phyloP scores from a whole-genome alignment of 2,797 vertebrate genomes.

The Pangasius larnaudii region DNA sequence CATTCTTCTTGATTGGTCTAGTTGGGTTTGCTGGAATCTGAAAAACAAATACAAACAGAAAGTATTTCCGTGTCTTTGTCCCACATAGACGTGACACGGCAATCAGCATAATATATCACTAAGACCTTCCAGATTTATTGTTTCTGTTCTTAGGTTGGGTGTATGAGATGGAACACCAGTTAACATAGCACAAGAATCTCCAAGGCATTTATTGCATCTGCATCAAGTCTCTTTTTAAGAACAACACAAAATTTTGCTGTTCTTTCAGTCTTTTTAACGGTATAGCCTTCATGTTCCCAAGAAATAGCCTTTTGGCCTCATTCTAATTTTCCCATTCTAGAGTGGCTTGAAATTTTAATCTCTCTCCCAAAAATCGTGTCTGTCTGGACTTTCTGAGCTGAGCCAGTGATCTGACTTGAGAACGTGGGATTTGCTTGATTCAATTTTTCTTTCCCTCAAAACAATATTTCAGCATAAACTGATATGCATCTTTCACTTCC shows the following conservation, averaged over 20 bases:
- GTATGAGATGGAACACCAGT: neutral
- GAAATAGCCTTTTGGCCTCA: neutral
- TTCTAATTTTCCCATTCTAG: neutral
- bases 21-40: neutral
- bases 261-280: neutral
- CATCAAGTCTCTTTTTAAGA: neutral
- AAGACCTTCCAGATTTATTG: neutral
- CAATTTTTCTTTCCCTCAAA: neutral
- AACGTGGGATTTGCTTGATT: neutral
- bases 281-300: neutral
- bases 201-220: neutral
- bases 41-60: neutral
- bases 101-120: neutral
- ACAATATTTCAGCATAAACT: neutral
- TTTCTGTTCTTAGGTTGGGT: neutral
- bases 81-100: neutral
- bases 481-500: neutral
- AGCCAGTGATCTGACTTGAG: neutral
- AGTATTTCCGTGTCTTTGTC: neutral
- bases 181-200: neutral
- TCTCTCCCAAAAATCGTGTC: neutral
- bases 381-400: neutral
- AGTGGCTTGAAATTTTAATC: neutral
- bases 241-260: neutral
- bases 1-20: neutral